Evolutionary conservation across 92 coral and sea anemone genomes (phyloP).

Genomic region (Epizoanthus rinbou): DNA sequence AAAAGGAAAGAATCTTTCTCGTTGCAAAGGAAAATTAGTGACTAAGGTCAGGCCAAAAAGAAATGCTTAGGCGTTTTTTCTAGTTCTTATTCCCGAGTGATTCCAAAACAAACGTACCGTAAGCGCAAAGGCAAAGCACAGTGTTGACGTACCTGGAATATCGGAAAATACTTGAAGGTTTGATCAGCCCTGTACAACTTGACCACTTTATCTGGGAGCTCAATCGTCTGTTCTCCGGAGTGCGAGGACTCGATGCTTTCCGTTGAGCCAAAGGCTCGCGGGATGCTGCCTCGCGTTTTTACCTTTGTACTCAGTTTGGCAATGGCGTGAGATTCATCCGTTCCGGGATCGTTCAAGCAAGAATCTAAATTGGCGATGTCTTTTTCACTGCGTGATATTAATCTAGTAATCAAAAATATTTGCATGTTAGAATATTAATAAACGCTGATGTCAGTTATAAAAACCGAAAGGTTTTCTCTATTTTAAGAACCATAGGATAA

Average conservation of each 20-base stretch:
- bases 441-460: background rate
- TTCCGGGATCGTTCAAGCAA: constrained; percentile 64
- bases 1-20: too few species aligned
- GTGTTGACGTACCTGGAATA: constrained; percentile 73
- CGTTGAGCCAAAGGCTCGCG: constrained; percentile 81
- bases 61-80: too few species aligned
- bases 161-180: constrained; percentile 90
- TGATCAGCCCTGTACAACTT: constrained; percentile 91
- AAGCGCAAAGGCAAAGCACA: background rate
- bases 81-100: too few species aligned
- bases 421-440: background rate
- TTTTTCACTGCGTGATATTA: constrained; percentile 81
- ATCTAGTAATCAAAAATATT: constrained; percentile 41
- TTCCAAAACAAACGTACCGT: too few species aligned
- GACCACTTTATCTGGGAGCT: constrained; percentile 89
- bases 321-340: constrained; percentile 70
- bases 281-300: constrained; percentile 66
- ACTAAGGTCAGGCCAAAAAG: too few species aligned
- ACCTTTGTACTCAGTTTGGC: constrained; percentile 72
- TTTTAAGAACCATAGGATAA: background rate
- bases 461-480: background rate
- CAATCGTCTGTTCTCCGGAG: constrained; percentile 66
- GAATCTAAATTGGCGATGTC: constrained; percentile 80
- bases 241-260: constrained; percentile 70
- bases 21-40: too few species aligned